phyloP scores from a whole-genome alignment of 2,888 invertebrate genomes.

The Eupithecia subumbrata region DNA sequence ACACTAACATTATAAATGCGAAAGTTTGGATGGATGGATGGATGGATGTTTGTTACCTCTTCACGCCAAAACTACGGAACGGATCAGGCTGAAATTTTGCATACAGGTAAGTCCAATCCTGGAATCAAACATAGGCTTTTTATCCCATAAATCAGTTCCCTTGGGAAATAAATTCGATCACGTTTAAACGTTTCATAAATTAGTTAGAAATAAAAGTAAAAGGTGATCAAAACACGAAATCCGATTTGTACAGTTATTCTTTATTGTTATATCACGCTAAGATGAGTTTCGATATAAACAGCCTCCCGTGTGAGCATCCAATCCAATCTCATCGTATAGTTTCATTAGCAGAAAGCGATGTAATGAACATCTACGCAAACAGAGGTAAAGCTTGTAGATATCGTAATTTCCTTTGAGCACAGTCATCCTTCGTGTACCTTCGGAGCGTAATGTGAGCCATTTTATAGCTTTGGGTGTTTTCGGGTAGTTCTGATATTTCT shows the following conservation, averaged over 20 bases:
- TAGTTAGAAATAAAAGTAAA: not conserved
- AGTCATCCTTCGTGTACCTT: not conserved
- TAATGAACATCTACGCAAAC: conserved; percentile 19
- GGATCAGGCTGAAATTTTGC: no score
- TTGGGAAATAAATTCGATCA: no score
- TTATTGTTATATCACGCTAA: conserved; percentile 20
- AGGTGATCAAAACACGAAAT: not conserved
- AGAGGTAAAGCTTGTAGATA: conserved; percentile 7
- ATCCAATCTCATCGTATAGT: conserved; percentile 24
- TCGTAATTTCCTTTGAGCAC: conserved; percentile 6
- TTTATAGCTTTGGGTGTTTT: not conserved
- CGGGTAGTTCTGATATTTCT: not conserved
- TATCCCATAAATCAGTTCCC: no score
- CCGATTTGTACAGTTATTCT: not conserved
- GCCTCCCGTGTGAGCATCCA: conserved; percentile 10
- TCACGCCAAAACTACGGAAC: no score
- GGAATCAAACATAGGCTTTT: no score
- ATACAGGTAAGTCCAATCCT: no score
- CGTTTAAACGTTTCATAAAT: no score
- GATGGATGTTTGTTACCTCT: no score
- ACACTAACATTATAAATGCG: no score
- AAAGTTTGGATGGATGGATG: no score
- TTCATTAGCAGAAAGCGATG: conserved; percentile 30
- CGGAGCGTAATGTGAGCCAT: not conserved
- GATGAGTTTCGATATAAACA: conserved; percentile 9